Evolutionary conservation across 2,888 invertebrate genomes (phyloP).

Genomic region (Cremastinae sp.): DNA sequence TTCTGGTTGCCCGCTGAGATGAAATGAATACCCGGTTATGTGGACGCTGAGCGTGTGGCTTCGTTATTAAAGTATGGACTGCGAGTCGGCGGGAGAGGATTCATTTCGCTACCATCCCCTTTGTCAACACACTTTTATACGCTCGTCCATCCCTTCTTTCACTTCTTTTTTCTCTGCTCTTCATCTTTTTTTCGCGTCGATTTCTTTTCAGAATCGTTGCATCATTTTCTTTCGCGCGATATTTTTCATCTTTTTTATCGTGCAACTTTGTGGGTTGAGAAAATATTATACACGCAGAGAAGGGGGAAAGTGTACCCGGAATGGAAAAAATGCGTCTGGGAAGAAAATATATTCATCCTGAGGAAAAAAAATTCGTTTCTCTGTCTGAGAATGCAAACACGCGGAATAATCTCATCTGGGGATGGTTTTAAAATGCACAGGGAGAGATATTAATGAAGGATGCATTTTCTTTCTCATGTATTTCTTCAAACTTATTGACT

Average conservation of each 20-base stretch:
- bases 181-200: background rate
- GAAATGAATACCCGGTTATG: slow-evolving; percentile 53
- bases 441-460: slow-evolving; percentile 34
- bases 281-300: no score
- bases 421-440: background rate
- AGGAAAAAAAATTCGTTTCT: background rate
- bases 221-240: slow-evolving; percentile 26
- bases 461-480: background rate
- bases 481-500: background rate
- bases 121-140: slow-evolving; percentile 32
- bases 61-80: slow-evolving; percentile 57
- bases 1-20: slow-evolving; percentile 37
- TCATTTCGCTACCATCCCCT: slow-evolving; percentile 18
- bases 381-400: background rate
- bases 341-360: no score
- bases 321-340: background rate
- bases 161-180: background rate
- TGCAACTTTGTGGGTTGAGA: background rate
- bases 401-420: slow-evolving; percentile 18
- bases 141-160: slow-evolving; percentile 11
- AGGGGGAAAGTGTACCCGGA: no score
- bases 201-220: slow-evolving; percentile 20
- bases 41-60: slow-evolving; percentile 51
- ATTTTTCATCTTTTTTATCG: slow-evolving; percentile 40
- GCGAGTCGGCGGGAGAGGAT: slow-evolving; percentile 33